These are phyloP conservation scores for Creontiades dilutus DNA, from an alignment of 2,888 invertebrate species.

Conservation along the genomic window DNA sequence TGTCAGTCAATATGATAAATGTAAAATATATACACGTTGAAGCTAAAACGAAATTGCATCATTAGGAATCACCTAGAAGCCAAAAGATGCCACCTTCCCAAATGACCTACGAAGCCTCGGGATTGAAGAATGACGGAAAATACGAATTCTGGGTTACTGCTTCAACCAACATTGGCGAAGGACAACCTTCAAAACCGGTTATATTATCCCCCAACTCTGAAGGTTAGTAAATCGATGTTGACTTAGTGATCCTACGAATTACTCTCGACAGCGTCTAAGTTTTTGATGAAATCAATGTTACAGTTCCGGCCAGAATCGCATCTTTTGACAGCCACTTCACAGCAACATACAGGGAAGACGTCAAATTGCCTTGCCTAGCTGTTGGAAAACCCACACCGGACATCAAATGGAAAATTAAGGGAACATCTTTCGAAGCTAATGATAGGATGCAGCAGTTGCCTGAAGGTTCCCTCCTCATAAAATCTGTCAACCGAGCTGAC, in stretches of 20 bases:
- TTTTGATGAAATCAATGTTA: conserved; percentile 75
- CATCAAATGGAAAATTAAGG: conserved; percentile 92
- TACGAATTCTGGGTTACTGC: conserved; percentile 98
- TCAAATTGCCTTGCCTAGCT: conserved; percentile 93
- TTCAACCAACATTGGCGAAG: conserved; percentile 95
- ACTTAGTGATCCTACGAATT: not conserved
- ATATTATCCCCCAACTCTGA: conserved; percentile 90
- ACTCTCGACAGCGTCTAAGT: not conserved
- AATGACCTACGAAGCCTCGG: conserved; percentile 92
- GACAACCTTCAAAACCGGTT: conserved; percentile 92
- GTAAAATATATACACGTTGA: no score
- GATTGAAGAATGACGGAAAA: conserved; percentile 88
- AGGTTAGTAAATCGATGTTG: conserved; percentile 80
- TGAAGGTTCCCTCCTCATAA: conserved; percentile 94
- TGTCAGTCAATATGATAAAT: no score
- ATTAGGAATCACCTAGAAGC: conserved; percentile 77
- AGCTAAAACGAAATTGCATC: no score
- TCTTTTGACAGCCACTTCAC: conserved; percentile 96
- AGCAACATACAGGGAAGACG: conserved; percentile 94
- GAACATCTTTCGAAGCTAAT: conserved; percentile 87
- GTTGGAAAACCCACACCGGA: conserved; percentile 95
- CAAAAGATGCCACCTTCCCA: conserved; percentile 87
- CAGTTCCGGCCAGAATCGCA: conserved; percentile 95
- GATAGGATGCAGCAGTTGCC: conserved; percentile 91
- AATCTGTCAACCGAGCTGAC: conserved; percentile 92